Evolutionary conservation across 1,140 invertebrate species (phyloP), one percentile per base, ranked within the genome.

Genomic region (Gryon sp.): DNA sequence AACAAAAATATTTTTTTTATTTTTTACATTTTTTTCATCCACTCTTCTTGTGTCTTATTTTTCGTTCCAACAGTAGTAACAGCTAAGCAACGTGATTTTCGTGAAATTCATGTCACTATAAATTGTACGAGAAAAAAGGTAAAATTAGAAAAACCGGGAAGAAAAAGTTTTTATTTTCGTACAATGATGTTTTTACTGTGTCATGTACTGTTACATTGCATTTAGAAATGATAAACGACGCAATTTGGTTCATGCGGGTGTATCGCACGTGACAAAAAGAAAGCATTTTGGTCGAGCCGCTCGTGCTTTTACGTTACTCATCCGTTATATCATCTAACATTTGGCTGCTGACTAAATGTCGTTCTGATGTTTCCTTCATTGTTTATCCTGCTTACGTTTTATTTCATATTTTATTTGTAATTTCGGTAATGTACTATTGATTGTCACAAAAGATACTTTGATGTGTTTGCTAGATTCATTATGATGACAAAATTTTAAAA

Each of bases 141-240:
- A 24, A 40, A 40, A n/a, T 6, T 12, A n/a, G 16, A 28, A 38
- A 26, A 53, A 53, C 32, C 4, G 19, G 12, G 7, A 16, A n/a
- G 34, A 28, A 7, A 26, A 15, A 16, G 9, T 8, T 28, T 45
- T 43, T 62, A 50, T 62, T 55, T 53, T 40, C 18, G 26, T n/a
- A 20, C 30, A 24, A 50, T 59, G 52, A 57, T 50, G 22, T 46
- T 48, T n/a, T 32, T 41, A 38, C 43, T 9, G 20, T 38, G 52
- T 59, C 53, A 15, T 50, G 32, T 43, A 34, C 53, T 50, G 62
- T 69, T 63, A 65, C 73, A 36, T 69, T 59, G 48, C 52, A 63
- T 69, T 76, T 62, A 55, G 65, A 76, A 63, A 76, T 69, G 62
- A 76, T 55, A 65, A 76, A 69, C 34, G 65, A 68, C 19, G 73